These are phyloP conservation scores for Opisthograptis luteolata DNA, from an alignment of 2,888 invertebrate genomes.

Conservation along the genomic window DNA sequence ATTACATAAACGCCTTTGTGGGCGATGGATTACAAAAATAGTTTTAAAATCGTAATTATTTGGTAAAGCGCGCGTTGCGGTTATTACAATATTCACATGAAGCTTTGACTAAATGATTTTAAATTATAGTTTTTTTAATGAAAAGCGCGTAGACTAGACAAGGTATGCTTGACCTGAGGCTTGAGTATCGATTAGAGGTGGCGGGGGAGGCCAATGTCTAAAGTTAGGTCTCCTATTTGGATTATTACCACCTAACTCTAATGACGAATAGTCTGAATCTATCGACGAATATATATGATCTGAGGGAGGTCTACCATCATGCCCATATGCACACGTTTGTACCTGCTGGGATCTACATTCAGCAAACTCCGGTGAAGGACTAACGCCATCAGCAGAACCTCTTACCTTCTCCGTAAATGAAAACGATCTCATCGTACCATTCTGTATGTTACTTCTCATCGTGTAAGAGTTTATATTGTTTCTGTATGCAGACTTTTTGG, in stretches of 20 bases:
- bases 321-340: conserved; percentile 72
- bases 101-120: conserved; percentile 74
- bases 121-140: conserved; percentile 43
- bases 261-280: conserved; percentile 94
- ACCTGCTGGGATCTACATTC: conserved; percentile 66
- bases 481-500: conserved; percentile 86
- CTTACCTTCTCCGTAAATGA: conserved; percentile 82
- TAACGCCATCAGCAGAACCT: conserved; percentile 68
- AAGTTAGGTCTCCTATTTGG: conserved; percentile 74
- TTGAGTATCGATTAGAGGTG: conserved; percentile 73
- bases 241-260: conserved; percentile 86
- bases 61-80: conserved; percentile 80
- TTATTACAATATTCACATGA: conserved; percentile 75
- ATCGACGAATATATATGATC: conserved; percentile 96
- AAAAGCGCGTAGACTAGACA: conserved; percentile 75
- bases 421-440: conserved; percentile 85
- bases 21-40: conserved; percentile 82
- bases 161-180: conserved; percentile 79
- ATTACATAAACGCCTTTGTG: conserved; percentile 72
- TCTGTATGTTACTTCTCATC: conserved; percentile 85
- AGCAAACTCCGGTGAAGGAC: conserved; percentile 87
- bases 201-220: conserved; percentile 78
- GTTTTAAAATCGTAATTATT: conserved; percentile 76
- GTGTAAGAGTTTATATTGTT: conserved; percentile 94
- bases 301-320: conserved; percentile 89